Percentiles rank a stretch among this genome's conserved stretches.
phyloP scores from a whole-genome alignment of 2,888 invertebrate species.

The Hofmannophila pseudospretella region DNA sequence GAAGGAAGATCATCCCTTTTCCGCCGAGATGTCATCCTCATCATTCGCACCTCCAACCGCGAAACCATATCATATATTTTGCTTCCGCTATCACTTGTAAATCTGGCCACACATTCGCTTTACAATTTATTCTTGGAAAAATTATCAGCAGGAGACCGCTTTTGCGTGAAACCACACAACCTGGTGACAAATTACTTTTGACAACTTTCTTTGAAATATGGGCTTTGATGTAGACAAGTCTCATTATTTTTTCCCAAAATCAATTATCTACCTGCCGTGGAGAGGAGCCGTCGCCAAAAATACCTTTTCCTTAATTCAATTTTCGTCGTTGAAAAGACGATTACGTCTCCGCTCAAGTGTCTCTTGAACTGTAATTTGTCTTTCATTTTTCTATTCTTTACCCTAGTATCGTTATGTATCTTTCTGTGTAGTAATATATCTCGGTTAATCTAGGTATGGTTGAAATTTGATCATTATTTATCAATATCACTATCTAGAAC shows the following conservation, averaged over 20 bases:
- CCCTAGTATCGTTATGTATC: too few relatives aligned
- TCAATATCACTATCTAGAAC: too few relatives aligned
- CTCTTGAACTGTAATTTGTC: too few relatives aligned
- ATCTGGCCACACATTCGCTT: conserved; percentile 8
- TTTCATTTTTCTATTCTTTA: too few relatives aligned
- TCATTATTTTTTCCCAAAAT: conserved; percentile 25
- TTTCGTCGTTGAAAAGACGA: conserved; percentile 5
- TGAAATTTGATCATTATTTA: too few relatives aligned
- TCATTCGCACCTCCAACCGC: too few relatives aligned
- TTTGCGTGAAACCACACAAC: conserved; percentile 29
- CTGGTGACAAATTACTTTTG: conserved; percentile 56
- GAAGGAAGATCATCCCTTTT: too few relatives aligned
- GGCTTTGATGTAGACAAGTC: conserved; percentile 47
- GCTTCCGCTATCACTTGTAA: not conserved
- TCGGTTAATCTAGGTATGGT: too few relatives aligned
- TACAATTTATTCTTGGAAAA: conserved; percentile 42
- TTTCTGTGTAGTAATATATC: too few relatives aligned
- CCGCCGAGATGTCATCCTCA: too few relatives aligned
- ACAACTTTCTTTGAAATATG: conserved; percentile 39
- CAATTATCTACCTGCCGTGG: conserved; percentile 21
- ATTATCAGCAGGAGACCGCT: conserved; percentile 30
- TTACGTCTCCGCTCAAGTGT: too few relatives aligned
- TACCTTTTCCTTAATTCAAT: conserved; percentile 1
- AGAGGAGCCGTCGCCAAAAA: not conserved
- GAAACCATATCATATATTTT: too few relatives aligned